These are phyloP conservation scores for Oxyura jamaicensis DNA, from an alignment of 2,113 vertebrate species.

Conservation along the genomic window DNA sequence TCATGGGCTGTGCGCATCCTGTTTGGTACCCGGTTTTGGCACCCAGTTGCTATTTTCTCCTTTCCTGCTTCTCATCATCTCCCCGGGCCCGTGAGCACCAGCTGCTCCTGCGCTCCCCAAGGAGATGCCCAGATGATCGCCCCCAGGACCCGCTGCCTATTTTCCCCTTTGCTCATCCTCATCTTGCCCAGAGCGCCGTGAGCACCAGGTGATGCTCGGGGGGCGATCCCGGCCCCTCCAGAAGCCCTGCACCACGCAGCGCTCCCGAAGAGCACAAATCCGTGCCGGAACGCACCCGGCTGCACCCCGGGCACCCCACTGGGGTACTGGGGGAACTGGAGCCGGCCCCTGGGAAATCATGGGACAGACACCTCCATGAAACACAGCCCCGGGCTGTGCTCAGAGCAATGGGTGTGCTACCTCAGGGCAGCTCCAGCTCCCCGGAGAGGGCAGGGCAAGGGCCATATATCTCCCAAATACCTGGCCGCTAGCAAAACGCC, in stretches of 20 bases:
- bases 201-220: background rate
- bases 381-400: background rate
- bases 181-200: background rate
- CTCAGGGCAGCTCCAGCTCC: background rate
- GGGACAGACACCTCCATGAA: background rate
- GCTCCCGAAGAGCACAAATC: background rate
- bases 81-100: background rate
- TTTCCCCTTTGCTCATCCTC: background rate
- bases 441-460: background rate
- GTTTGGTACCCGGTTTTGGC: background rate
- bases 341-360: background rate
- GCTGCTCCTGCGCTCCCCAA: background rate
- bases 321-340: background rate
- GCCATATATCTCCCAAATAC: background rate
- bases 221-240: background rate
- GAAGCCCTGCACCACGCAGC: rapidly evolving
- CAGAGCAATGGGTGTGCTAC: rapidly evolving
- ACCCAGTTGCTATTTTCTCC: background rate
- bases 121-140: background rate
- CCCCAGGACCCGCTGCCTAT: background rate
- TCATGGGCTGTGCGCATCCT: background rate
- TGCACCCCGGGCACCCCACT: background rate
- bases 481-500: background rate
- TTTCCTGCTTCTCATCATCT: background rate
- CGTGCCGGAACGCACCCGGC: background rate